Base-by-base conservation (phyloP, 2,797 vertebrate species). In the Linurgus olivaceus region DNA sequence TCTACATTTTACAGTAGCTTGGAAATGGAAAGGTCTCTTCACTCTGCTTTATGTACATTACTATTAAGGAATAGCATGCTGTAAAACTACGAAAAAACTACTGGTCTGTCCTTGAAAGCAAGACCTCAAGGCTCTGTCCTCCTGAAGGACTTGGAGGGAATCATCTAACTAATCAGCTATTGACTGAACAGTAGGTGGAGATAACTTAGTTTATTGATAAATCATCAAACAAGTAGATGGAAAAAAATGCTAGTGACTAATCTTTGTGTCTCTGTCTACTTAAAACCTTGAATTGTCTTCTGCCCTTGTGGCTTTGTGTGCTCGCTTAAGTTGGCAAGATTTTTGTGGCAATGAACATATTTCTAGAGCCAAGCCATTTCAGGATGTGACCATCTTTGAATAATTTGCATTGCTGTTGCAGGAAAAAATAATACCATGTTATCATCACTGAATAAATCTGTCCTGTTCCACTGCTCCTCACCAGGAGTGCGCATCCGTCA, bases 401-500 rank as follows among this genome's bases (percentile, higher is more conserved):
- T 71, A 74, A 37, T 77, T 67, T 35, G 13, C 13, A 2, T 45
- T 45, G 11, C 15, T 66, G 35, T 47, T 16, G 2, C 42, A 26
- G 47, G 67, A 68, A 76, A 82, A 92, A 78, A 40, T 48, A 78
- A 51, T 66, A 26, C 26, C 25, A 25, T 4, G 0, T 59, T 11
- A 8, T 83, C n/a, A 21, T 79, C 38, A 7, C 52, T 80, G 74
- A 85, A 59, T 58, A 73, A 79, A 85, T 91, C 67, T 26, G 44
- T 37, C 67, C 38, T 42, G 11, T 93, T 79, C 71, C 21, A 4
- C 57, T 91, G 48, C 77, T 87, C 89, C 89, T 90, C 83, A 45
- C 65, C 47, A 35, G 38, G 55, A 66, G 24, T 0, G 0, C 4
- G 1, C 12, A 31, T 76, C 57, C 0, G 0, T 42, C 17, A 38